These are phyloP conservation scores for Acrossocheilus fasciatus DNA, from an alignment of 2,797 vertebrate genomes.

Conservation along the genomic window DNA sequence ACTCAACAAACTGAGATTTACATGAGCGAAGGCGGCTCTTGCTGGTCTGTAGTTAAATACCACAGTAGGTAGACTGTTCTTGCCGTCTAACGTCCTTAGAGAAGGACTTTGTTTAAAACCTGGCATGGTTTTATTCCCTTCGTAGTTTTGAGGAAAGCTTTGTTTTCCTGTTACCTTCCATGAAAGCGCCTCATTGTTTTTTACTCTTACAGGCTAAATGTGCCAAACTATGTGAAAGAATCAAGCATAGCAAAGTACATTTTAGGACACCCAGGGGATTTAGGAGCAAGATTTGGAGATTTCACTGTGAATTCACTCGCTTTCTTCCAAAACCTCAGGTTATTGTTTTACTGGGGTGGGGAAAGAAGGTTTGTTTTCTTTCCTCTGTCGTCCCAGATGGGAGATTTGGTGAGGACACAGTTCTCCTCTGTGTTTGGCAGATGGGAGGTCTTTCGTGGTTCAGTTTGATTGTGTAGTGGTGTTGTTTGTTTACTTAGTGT, in stretches of 20 bases:
- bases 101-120: constrained; percentile 20
- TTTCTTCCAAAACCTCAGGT: constrained; percentile 47
- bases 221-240: constrained; percentile 16
- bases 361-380: constrained; percentile 51
- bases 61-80: constrained; percentile 37
- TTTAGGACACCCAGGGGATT: constrained; percentile 6
- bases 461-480: neutral
- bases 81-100: constrained; percentile 15
- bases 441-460: constrained; percentile 21
- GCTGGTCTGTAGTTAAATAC: constrained; percentile 45
- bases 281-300: constrained; percentile 15
- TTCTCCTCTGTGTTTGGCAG: constrained; percentile 29
- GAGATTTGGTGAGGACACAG: constrained; percentile 45
- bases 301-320: constrained; percentile 32
- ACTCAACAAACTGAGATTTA: constrained; percentile 58
- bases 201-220: constrained; percentile 15
- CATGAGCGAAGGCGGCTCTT: constrained; percentile 26
- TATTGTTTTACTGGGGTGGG: constrained; percentile 59
- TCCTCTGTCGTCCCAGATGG: constrained; percentile 45
- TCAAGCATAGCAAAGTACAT: neutral
- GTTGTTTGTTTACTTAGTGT: constrained; percentile 15
- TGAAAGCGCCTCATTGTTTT: constrained; percentile 43
- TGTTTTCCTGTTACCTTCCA: constrained; percentile 38
- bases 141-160: constrained; percentile 24
- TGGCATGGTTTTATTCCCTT: constrained; percentile 20